Conservation (phyloP, 37 sponge, comb jelly and placozoan genomes). For the Axinella damicornis region DNA sequence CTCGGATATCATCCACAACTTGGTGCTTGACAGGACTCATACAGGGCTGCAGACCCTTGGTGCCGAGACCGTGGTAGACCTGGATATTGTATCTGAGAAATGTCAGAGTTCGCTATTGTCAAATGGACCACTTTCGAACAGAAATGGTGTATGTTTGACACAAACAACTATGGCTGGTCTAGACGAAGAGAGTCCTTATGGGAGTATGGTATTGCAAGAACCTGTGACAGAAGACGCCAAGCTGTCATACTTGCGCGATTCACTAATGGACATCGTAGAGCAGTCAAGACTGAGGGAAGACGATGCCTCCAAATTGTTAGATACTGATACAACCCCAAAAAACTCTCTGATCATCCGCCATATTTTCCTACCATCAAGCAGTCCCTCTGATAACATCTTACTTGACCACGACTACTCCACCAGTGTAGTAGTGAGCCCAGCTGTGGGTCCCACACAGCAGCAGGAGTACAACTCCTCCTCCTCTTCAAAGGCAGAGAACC, state of each 20-base stretch:
- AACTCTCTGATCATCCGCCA: constrained; percentile 10
- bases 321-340: background rate
- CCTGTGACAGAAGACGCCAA: too few species aligned
- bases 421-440: background rate
- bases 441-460: too few species aligned
- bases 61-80: constrained; percentile 75
- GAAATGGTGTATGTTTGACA: too few species aligned
- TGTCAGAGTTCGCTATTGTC: background rate
- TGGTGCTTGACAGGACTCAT: constrained; percentile 79
- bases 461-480: too few species aligned
- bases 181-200: too few species aligned
- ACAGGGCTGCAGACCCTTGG: constrained; percentile 92
- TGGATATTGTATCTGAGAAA: constrained; percentile 25
- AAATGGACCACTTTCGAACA: background rate
- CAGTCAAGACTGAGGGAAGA: too few species aligned
- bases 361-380: constrained; percentile 15
- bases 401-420: constrained; percentile 58
- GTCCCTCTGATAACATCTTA: constrained; percentile 4
- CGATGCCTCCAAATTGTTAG: too few species aligned
- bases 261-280: too few species aligned
- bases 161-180: too few species aligned
- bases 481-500: too few species aligned
- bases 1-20: constrained; percentile 82
- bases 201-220: too few species aligned
- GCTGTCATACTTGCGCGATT: too few species aligned